Conservation (phyloP, 1,140 invertebrate genomes). For the Mylabris phalerata region DNA sequence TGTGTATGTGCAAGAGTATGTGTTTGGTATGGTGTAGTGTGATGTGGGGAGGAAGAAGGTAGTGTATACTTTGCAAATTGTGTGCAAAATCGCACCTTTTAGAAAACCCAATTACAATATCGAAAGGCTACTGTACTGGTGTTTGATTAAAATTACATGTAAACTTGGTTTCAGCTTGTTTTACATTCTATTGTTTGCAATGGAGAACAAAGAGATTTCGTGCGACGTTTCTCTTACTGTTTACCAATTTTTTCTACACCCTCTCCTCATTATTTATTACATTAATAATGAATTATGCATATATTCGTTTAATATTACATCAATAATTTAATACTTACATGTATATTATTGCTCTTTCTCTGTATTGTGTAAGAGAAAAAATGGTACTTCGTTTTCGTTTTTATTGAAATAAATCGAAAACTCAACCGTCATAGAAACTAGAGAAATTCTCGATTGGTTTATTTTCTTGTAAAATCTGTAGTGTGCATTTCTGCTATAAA, state of each 20-base stretch:
- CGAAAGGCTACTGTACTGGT: conserved; percentile 35
- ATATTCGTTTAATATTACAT: background rate
- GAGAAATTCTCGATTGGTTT: too few species aligned
- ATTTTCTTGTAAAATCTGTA: too few species aligned
- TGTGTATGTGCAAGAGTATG: background rate
- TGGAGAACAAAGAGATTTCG: conserved; percentile 40
- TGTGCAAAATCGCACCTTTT: conserved; percentile 39
- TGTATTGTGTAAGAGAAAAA: too few species aligned
- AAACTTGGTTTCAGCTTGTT: conserved; percentile 40
- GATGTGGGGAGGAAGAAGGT: background rate
- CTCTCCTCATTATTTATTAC: conserved; percentile 32
- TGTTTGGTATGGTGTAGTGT: background rate
- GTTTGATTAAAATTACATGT: conserved; percentile 42
- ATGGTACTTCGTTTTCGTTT: too few species aligned
- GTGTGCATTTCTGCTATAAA: too few species aligned
- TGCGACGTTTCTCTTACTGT: conserved; percentile 37
- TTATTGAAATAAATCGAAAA: too few species aligned
- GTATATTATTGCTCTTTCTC: too few species aligned
- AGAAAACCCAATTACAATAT: conserved; percentile 40
- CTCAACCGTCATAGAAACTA: too few species aligned
- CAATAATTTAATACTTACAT: too few species aligned
- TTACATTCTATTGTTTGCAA: conserved; percentile 42
- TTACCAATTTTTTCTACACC: conserved; percentile 39
- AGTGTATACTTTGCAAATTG: conserved; percentile 31
- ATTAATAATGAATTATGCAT: conserved; percentile 33